Base-by-base conservation (phyloP, 2,888 invertebrate genomes). In the Andricus quercusramuli region DNA sequence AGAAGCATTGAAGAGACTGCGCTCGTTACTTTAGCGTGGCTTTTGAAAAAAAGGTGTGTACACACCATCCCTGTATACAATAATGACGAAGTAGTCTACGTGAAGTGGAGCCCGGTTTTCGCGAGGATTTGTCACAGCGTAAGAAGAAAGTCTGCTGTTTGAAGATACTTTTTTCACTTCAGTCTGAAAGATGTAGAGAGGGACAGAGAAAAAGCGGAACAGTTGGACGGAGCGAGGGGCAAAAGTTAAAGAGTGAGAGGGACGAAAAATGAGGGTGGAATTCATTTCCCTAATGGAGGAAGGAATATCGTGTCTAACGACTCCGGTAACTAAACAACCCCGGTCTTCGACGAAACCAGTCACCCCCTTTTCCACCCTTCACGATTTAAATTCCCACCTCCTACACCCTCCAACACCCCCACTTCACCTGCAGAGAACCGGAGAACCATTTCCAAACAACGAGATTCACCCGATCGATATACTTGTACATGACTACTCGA, bases 201-300 rank as follows among this genome's bases (percentile, higher is more conserved):
- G 9, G 15, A 25, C 5, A 6, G 78, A 70, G 76, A 2, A 44
- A 67, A 20, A 15, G 78, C 65, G 44, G 9, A 65, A 32, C 37
- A 8, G 37, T 37, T 37, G 37, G 37, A 37, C 13, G 22, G 4
- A 41, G 20, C 15, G 25, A 68, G 44, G 41, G n/a, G 20, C 3
- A 47, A 47, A 47, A 17, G 17, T 47, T n/a, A 44, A 51, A 67
- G 37, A 17, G 78, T 76, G 44, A 32, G 64, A 78, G 68, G 22
- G 77, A 77, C 32, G 78, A 66, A 78, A 66, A 78, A 67, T 77
- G 79, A 85, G 83, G 83, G 79, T 85, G 85, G 86, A 89, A 90
- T 90, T 90, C 90, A 90, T 90, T 90, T 90, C 87, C 90, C 89
- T 90, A 90, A 90, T 90, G 90, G 90, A 89, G 86, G 87, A 88